phyloP scores from a whole-genome alignment of 2,888 invertebrate species.

The Scrobipalpa atriplicella region DNA sequence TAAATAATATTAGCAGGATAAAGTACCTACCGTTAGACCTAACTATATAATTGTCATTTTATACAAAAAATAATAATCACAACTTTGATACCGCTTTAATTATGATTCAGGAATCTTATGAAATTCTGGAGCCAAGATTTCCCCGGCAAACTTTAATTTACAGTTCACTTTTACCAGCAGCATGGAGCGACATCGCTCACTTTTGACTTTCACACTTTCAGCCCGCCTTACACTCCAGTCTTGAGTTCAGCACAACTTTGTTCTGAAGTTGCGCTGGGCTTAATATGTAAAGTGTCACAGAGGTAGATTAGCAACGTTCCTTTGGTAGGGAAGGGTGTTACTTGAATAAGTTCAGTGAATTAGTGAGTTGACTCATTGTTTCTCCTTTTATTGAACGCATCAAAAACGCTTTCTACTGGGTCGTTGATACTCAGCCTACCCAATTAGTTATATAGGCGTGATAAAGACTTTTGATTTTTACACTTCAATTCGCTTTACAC shows the following conservation, averaged over 20 bases:
- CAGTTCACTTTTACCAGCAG: conserved; percentile 26
- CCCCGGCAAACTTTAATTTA: conserved; percentile 23
- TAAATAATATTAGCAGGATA: too few species aligned
- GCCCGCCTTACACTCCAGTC: conserved; percentile 34
- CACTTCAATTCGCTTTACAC: too few species aligned
- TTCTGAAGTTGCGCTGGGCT: conserved; percentile 47
- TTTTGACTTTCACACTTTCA: conserved; percentile 44
- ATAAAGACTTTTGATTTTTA: not conserved
- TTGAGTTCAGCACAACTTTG: conserved; percentile 18
- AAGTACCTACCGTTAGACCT: too few species aligned
- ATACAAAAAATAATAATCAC: too few species aligned
- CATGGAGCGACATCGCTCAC: conserved; percentile 30
- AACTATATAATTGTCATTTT: too few species aligned
- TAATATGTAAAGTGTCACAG: conserved; percentile 67
- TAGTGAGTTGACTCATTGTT: not conserved
- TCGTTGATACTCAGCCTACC: not conserved
- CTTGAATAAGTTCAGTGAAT: not conserved
- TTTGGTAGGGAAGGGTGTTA: conserved; percentile 41
- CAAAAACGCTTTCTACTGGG: not conserved
- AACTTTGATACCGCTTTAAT: too few species aligned
- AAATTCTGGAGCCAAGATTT: not conserved
- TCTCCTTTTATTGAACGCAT: not conserved
- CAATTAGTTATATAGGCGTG: not conserved
- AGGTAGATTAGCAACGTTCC: conserved; percentile 58
- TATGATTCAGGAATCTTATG: not conserved